phyloP scores from a whole-genome alignment of 2,113 vertebrate species.

The Chionis minor region DNA sequence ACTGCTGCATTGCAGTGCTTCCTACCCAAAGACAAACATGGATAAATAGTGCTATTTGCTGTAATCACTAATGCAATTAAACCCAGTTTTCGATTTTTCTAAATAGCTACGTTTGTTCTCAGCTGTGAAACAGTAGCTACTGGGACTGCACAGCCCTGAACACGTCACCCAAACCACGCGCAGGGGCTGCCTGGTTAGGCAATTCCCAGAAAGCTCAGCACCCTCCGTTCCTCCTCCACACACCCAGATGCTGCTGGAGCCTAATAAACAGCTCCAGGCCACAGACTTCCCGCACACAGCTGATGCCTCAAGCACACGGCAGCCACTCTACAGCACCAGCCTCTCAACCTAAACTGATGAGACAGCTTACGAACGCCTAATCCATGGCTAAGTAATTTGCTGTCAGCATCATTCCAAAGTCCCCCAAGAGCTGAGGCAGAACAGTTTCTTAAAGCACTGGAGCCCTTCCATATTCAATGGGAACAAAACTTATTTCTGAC shows the following conservation, averaged over 20 bases:
- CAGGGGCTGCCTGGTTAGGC: too few relatives aligned
- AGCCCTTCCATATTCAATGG: neutral
- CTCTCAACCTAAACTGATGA: neutral
- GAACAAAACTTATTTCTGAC: neutral
- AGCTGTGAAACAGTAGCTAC: neutral
- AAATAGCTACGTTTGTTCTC: neutral
- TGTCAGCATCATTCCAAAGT: neutral
- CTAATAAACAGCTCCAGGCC: neutral
- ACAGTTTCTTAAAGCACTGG: neutral
- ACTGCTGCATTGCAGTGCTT: neutral
- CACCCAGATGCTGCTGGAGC: neutral
- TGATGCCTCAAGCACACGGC: neutral
- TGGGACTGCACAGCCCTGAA: neutral
- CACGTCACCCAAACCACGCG: accelerated
- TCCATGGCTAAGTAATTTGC: neutral
- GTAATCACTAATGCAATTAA: neutral
- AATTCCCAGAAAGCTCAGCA: neutral
- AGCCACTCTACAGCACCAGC: neutral
- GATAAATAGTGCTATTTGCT: neutral
- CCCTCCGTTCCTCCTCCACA: accelerated
- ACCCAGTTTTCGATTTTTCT: neutral
- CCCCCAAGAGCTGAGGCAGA: neutral
- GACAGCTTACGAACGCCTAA: neutral
- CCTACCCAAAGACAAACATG: neutral
- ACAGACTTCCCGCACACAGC: accelerated